Evolutionary conservation across 1,140 invertebrate species (phyloP).

Genomic region (Dendroctonus valens): DNA sequence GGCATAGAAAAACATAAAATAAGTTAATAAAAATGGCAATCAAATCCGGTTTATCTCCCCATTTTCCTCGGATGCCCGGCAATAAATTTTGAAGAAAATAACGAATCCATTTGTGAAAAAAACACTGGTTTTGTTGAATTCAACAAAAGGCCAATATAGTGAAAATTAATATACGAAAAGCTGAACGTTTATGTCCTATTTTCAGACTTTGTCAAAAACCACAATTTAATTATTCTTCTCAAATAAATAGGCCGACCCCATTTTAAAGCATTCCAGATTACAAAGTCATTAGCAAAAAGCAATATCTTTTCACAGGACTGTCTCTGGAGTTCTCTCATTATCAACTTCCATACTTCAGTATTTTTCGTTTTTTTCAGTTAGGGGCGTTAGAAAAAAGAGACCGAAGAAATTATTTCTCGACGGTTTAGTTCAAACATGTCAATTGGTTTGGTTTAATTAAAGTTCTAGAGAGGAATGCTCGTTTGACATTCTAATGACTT

Average conservation of each 20-base stretch:
- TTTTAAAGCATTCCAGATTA: not conserved
- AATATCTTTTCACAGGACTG: not conserved
- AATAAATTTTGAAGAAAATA: slow-evolving; percentile 14
- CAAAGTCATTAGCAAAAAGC: slow-evolving; percentile 2
- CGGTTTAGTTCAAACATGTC: slow-evolving; percentile 19
- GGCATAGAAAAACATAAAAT: slow-evolving; percentile 22
- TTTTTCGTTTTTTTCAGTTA: not conserved
- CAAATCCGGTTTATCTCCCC: slow-evolving; percentile 17
- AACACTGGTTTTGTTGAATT: slow-evolving; percentile 13
- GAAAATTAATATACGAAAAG: slow-evolving; percentile 8
- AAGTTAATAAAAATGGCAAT: slow-evolving; percentile 25
- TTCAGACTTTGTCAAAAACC: no score
- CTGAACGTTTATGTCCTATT: not conserved
- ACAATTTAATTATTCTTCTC: no score
- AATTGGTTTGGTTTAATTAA: slow-evolving; percentile 10
- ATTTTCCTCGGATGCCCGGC: slow-evolving; percentile 13
- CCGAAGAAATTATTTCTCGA: slow-evolving; percentile 9
- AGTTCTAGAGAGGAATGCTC: slow-evolving; percentile 9
- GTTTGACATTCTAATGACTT: slow-evolving; percentile 10
- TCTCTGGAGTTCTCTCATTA: not conserved
- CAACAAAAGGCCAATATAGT: slow-evolving; percentile 9
- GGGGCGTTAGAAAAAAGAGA: slow-evolving; percentile 7
- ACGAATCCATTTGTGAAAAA: slow-evolving; percentile 14
- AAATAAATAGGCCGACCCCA: not conserved
- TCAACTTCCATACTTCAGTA: not conserved